phyloP scores from a whole-genome alignment of 2,888 invertebrate species.

The Drosophila quinaria region DNA sequence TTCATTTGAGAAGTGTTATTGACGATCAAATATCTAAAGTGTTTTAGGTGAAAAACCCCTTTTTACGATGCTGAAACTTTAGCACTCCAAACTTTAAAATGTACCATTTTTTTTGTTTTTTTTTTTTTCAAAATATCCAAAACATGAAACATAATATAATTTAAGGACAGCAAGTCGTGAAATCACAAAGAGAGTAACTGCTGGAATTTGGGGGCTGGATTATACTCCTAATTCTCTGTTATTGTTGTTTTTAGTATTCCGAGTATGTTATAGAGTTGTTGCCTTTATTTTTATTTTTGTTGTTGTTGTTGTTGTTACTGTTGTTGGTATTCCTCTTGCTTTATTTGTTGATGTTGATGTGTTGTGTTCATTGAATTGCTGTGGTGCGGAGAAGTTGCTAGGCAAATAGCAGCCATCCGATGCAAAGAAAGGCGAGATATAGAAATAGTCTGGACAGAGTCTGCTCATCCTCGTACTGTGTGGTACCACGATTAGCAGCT shows the following conservation, averaged over 20 bases:
- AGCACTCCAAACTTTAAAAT: conserved; percentile 23
- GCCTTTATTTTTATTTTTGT: neutral
- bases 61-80: conserved; percentile 14
- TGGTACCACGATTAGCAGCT: conserved; percentile 89
- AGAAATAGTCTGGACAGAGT: conserved; percentile 96
- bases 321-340: conserved; percentile 8
- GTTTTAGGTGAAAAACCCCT: conserved; percentile 23
- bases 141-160: conserved; percentile 14
- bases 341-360: neutral
- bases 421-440: conserved; percentile 96
- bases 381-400: conserved; percentile 85
- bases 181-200: conserved; percentile 35
- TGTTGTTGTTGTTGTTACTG: conserved; percentile 4
- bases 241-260: neutral
- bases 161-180: conserved; percentile 31
- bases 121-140: conserved; percentile 15
- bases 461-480: conserved; percentile 96
- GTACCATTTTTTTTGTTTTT: conserved; percentile 28
- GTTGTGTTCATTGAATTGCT: conserved; percentile 9
- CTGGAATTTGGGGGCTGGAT: conserved; percentile 23
- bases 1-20: conserved; percentile 7
- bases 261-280: conserved; percentile 1
- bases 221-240: conserved; percentile 6
- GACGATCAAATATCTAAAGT: conserved; percentile 3
- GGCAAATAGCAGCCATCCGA: conserved; percentile 96